A percentile compares a stretch with the other conserved stretches of the same genome.
Conservation (phyloP, 2,113 vertebrate species). For the Xenus cinereus region DNA sequence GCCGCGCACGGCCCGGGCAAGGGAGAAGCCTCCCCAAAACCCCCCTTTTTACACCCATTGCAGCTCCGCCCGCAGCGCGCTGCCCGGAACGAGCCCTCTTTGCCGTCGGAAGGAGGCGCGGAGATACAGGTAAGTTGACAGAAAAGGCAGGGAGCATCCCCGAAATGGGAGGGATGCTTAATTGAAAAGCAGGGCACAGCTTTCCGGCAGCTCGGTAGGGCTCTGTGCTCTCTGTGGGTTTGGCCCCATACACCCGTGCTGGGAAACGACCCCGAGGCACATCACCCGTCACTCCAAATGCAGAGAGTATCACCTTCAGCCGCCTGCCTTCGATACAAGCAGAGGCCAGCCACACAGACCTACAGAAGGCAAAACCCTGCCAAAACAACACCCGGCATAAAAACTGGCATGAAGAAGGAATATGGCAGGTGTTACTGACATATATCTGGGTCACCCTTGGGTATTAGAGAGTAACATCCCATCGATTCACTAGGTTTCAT, state of each 20-base stretch:
- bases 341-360: accelerated
- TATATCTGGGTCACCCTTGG: background rate
- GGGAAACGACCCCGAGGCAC: background rate
- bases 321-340: background rate
- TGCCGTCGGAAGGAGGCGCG: background rate
- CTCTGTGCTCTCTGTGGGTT: background rate
- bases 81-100: accelerated
- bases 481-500: background rate
- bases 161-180: background rate
- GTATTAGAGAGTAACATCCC: background rate
- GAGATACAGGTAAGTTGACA: background rate
- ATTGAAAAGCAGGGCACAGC: no score
- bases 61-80: no score
- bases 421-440: background rate
- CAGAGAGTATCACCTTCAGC: background rate
- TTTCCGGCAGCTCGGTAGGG: background rate
- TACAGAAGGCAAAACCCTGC: background rate
- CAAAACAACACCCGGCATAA: background rate
- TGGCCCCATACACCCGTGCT: accelerated
- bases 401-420: background rate
- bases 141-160: background rate
- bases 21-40: background rate
- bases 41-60: no score
- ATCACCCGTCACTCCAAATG: background rate
- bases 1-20: no score